Conservation (phyloP, 1,140 invertebrate genomes). For the Lysiphlebus fabarum region DNA sequence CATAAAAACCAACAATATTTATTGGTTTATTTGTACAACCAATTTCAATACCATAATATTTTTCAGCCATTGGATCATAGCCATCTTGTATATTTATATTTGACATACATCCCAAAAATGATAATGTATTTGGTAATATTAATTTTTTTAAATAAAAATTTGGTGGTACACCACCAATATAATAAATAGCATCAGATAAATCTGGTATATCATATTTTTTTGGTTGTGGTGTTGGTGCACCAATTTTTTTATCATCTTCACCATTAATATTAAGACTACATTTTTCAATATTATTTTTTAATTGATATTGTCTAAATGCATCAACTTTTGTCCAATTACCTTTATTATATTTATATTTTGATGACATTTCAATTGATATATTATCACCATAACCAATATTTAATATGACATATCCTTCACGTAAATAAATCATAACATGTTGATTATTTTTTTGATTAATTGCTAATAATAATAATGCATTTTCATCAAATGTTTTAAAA, state of each 20-base stretch:
- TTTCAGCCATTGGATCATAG: constrained; percentile 63
- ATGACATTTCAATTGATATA: constrained; percentile 64
- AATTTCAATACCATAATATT: constrained; percentile 73
- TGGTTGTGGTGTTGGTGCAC: constrained; percentile 61
- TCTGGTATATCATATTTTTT: constrained; percentile 63
- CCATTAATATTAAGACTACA: constrained; percentile 62
- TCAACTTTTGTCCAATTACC: constrained; percentile 77
- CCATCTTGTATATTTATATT: constrained; percentile 71
- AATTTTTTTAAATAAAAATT: constrained; percentile 53
- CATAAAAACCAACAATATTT: constrained; percentile 69
- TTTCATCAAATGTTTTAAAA: constrained; percentile 84
- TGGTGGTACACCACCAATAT: constrained; percentile 78
- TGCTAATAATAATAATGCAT: constrained; percentile 82
- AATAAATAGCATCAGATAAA: constrained; percentile 63
- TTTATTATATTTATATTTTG: constrained; percentile 73
- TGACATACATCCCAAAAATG: constrained; percentile 80
- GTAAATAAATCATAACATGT: constrained; percentile 73
- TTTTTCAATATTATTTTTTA: constrained; percentile 53
- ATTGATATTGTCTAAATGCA: constrained; percentile 56
- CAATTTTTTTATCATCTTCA: constrained; percentile 68
- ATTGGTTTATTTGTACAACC: constrained; percentile 67
- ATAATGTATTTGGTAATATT: constrained; percentile 53
- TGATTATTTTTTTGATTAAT: constrained; percentile 71
- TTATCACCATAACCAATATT: constrained; percentile 68
- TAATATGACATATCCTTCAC: constrained; percentile 73